phyloP scores from a whole-genome alignment of 37 sponge, comb jelly and placozoan species.

The Dysidea cf. avara region DNA sequence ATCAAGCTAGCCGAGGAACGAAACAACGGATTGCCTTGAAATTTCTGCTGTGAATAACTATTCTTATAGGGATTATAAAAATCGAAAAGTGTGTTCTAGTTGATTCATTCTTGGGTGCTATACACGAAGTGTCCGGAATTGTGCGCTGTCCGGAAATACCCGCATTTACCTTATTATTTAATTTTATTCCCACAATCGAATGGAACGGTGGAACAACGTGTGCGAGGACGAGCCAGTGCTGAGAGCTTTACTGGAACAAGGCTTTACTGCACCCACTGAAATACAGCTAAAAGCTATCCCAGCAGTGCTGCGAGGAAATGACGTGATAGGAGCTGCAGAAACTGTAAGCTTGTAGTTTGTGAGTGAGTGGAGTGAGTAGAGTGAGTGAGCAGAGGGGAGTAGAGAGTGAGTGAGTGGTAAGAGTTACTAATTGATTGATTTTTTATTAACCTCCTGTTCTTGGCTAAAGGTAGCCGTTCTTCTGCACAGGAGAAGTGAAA shows the following conservation, averaged over 20 bases:
- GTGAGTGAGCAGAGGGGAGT: slow-evolving; percentile 5
- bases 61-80: too few relatives aligned
- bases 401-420: background rate
- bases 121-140: too few relatives aligned
- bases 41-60: too few relatives aligned
- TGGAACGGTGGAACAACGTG: slow-evolving; percentile 74
- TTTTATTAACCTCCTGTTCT: too few relatives aligned
- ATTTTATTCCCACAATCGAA: too few relatives aligned
- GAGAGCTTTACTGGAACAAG: slow-evolving; percentile 60
- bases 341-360: slow-evolving; percentile 63
- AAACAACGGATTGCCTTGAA: too few relatives aligned
- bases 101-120: too few relatives aligned
- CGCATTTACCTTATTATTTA: too few relatives aligned
- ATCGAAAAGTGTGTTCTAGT: too few relatives aligned
- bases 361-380: slow-evolving; percentile 20
- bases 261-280: slow-evolving; percentile 80
- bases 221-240: slow-evolving; percentile 57
- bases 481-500: background rate
- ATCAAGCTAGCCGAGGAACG: too few relatives aligned
- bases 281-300: slow-evolving; percentile 85
- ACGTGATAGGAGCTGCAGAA: slow-evolving; percentile 97
- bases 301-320: slow-evolving; percentile 49
- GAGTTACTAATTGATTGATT: background rate
- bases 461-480: too few relatives aligned
- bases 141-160: too few relatives aligned